Base-by-base conservation (phyloP, 2,797 vertebrate genomes). In the Sphaeramia orbicularis region DNA sequence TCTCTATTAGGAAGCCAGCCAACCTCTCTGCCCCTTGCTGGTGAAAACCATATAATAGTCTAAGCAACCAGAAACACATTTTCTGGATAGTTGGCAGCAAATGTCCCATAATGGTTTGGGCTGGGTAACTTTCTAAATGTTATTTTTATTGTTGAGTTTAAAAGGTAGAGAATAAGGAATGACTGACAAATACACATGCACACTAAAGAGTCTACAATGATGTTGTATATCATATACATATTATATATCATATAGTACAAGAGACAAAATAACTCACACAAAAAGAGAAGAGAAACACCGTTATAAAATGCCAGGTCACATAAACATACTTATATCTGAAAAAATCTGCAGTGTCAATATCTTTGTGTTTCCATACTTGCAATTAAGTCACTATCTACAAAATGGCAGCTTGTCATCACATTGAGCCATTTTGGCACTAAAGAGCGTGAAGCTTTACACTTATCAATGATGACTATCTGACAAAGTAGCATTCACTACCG, bases 1-100 rank as follows among this genome's bases (percentile, higher is more conserved):
- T 94, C 91, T 93, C 82, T 89, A 91, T 94, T 88, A 93, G 86
- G 75, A 86, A 90, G 59, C 71, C 83, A 89, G 86, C 83, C 88
- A 91, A 89, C 90, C 92, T 82, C 68, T 68, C 67, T 78, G 83
- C 76, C 82, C 83, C 85, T 87, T 66, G 80, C 88, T 91, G 88
- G 76, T 89, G 86, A 90, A 91, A 92, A 85, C 76, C 77, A 87
- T 91, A 92, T 91, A 92, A 89, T 87, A 85, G 89, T 83, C 71
- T 76, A 85, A 86, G 76, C 78, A 92, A 89, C 73, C 87, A 91
- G 85, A 93, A 93, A 91, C 90, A 90, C 85, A 93, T 93, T 93
- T 93, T 92, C 89, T 91, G 92, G 88, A 82, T 92, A 91, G 90
- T 92, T 91, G 87, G 90, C 86, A 90, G 87, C 85, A 93, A 93